Percentiles rank a stretch among this genome's conserved stretches.
Evolutionary conservation across 2,113 vertebrate genomes (phyloP).

Genomic region (Dipodomys merriami): DNA sequence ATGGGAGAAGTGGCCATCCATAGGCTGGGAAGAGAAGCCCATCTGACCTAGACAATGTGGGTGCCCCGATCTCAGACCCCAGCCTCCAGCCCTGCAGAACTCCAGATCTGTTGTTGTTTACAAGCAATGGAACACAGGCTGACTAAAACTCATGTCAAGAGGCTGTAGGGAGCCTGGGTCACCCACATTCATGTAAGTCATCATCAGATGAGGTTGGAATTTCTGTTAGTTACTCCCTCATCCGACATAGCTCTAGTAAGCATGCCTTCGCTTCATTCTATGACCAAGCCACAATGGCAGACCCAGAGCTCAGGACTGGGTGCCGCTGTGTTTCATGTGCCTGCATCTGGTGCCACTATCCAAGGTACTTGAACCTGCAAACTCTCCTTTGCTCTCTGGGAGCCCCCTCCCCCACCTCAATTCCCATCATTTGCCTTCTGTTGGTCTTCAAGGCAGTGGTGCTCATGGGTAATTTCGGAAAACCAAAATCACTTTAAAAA

Average conservation of each 20-base stretch:
- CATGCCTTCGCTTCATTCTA: neutral
- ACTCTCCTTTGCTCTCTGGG: neutral
- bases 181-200: neutral
- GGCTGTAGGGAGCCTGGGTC: neutral
- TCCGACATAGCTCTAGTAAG: neutral
- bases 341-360: too few relatives aligned
- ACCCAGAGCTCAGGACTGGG: neutral
- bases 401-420: neutral
- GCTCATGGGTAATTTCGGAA: neutral
- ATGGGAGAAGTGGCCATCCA: neutral
- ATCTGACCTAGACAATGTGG: neutral
- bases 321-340: rapidly evolving
- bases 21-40: too few relatives aligned
- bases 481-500: neutral
- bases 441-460: neutral
- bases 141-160: neutral
- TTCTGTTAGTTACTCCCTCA: neutral
- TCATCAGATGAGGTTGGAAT: neutral
- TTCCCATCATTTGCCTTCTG: neutral
- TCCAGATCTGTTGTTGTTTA: neutral
- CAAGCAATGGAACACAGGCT: neutral
- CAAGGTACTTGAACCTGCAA: neutral
- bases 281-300: neutral
- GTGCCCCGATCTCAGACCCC: neutral
- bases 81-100: neutral